Evolutionary conservation across 2,888 invertebrate species (phyloP), one percentile per base, ranked within the genome.

Genomic region (Plagodis dolabraria): DNA sequence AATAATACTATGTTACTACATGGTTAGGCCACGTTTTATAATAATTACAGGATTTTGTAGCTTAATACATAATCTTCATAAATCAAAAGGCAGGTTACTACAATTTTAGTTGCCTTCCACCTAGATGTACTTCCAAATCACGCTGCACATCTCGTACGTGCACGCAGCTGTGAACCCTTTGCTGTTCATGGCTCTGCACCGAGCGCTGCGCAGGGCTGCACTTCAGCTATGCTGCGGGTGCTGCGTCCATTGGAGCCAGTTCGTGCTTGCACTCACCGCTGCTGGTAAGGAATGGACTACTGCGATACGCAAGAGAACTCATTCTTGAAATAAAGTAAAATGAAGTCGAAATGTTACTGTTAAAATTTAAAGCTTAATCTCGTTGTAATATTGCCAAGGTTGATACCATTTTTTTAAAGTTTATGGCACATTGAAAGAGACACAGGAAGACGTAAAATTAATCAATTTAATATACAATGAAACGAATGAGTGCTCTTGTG

Each of bases 141-240:
- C 96, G 52, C 94, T 97, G 73, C 97, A 97, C 94, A 96, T 97
- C 88, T 97, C 97, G 69, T 97, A 97, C 91, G 95, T 96, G 68
- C 97, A 97, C 87, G 96, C 97, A 40, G 96, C 97, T 74, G 96
- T 97, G 70, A 97, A 97, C 81, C 97, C 97, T 5, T 94, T 96
- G 42, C 92, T 97, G 68, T 96, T 97, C 86, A 94, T 97, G 83
- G 95, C 96, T 51, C 92, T 97, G 57, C 97, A 97, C 80, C 94
- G 95, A 38, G 96, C 96, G 4, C 91, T 97, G 63, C 93, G 96
- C 12, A 93, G 95, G 53, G 96, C 96, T 0, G 93, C 95, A 43
- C 86, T 96, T 52, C 96, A 96, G 80, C 89, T 96, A 45, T 96
- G 96, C 89, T 96, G 96, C 86, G 96, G 96, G 48, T 95, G 95